Percentiles rank a stretch among this genome's conserved stretches.
Conservation (phyloP, 1,140 invertebrate species). For the Hermetia illucens region DNA sequence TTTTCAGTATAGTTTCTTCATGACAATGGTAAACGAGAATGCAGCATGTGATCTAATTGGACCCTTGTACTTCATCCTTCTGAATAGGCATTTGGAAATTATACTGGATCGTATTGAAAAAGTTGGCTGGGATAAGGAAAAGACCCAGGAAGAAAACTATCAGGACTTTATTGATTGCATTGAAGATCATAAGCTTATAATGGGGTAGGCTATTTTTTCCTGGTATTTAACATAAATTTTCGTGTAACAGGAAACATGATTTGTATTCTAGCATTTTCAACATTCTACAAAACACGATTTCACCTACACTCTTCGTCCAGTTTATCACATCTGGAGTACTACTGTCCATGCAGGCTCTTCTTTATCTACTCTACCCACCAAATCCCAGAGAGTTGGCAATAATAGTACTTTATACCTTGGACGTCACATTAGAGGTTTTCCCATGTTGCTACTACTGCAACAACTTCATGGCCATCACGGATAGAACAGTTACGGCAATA, state of each 20-base stretch:
- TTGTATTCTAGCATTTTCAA: slow-evolving; percentile 5
- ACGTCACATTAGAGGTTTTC: slow-evolving; percentile 4
- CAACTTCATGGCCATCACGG: slow-evolving; percentile 4
- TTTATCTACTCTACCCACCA: slow-evolving; percentile 4
- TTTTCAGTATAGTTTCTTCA: no score
- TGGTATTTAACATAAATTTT: no score
- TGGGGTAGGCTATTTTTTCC: slow-evolving; percentile 5
- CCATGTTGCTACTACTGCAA: slow-evolving; percentile 8
- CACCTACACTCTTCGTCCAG: slow-evolving; percentile 7
- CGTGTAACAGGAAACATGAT: no score
- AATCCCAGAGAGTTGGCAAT: slow-evolving; percentile 4
- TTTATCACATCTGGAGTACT: slow-evolving; percentile 6
- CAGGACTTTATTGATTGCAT: slow-evolving; percentile 4
- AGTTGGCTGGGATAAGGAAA: no score
- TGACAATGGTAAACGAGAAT: no score
- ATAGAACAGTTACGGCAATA: slow-evolving; percentile 6
- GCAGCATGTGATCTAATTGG: no score
- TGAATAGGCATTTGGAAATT: slow-evolving; percentile 5
- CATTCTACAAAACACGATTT: slow-evolving; percentile 5
- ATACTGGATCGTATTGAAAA: slow-evolving; percentile 4
- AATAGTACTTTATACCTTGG: slow-evolving; percentile 2
- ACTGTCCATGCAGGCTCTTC: slow-evolving; percentile 6
- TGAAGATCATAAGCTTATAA: slow-evolving; percentile 7
- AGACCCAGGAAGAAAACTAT: slow-evolving; percentile 7
- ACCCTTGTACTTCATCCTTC: slow-evolving; percentile 6